Percentiles rank a stretch among this genome's conserved stretches.
These are phyloP conservation scores for Nansenia antarctica DNA, from an alignment of 2,113 vertebrate genomes.

Conservation along the genomic window DNA sequence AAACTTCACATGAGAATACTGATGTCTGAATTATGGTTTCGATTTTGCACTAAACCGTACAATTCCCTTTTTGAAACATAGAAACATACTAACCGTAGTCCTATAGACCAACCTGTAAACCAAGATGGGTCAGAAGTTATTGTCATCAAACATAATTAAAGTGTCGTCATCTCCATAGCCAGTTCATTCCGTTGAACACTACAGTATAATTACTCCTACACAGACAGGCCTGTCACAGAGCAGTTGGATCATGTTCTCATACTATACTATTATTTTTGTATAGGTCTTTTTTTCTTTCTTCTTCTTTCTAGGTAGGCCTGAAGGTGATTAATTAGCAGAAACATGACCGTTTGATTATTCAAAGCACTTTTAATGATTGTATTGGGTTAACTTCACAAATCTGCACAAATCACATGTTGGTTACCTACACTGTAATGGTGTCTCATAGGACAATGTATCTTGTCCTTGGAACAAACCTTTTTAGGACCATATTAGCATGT, in stretches of 20 bases:
- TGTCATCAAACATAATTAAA: not conserved
- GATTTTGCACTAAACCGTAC: not conserved
- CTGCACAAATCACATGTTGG: not conserved
- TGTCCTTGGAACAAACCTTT: slow-evolving; percentile 8
- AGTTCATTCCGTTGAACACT: not conserved
- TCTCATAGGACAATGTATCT: too few species aligned
- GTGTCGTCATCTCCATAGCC: not conserved
- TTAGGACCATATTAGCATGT: slow-evolving; percentile 20
- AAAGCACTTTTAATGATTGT: too few species aligned
- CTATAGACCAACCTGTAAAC: not conserved
- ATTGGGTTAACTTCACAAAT: too few species aligned
- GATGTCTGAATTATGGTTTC: not conserved
- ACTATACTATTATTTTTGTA: not conserved
- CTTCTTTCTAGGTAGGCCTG: too few species aligned
- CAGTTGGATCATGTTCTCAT: not conserved
- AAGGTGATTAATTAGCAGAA: too few species aligned
- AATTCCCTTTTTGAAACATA: not conserved
- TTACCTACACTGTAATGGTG: not conserved
- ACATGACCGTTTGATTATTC: too few species aligned
- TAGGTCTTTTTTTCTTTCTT: too few species aligned
- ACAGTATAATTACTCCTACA: not conserved
- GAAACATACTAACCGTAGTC: not conserved
- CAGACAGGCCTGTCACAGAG: not conserved
- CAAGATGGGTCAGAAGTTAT: not conserved
- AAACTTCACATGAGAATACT: not conserved